Evolutionary conservation across 2,888 invertebrate genomes (phyloP), one percentile per base, ranked within the genome.

Genomic region (Coelogynopora nodosa): DNA sequence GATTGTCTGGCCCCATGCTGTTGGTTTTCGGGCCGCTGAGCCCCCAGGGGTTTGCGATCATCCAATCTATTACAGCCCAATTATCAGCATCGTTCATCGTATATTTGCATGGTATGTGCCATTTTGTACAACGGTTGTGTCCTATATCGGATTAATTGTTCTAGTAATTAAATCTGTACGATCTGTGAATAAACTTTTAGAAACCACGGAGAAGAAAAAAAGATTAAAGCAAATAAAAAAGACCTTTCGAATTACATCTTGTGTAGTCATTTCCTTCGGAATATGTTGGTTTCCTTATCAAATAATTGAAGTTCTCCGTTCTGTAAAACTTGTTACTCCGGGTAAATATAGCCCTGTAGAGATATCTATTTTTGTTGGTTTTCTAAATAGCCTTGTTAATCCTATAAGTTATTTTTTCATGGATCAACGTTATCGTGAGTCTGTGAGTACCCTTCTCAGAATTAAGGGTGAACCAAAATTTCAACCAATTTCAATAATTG

Each of bases 91-190:
- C 23, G 31, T 84, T 26, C 84, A 84, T 26, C 29, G 84, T 2
- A 18, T 67, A 28, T n/a, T 84, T 0, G 84, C 84, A n/a, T 67
- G 31, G 84, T 84, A 84, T 29, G 29, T 84, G 0, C 84, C 84
- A 5, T 31, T 84, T 67, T 49, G 28, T 0, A 26, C 18, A 0
- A 5, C 27, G 18, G 31, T 30, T 23, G 26, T 84, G n/a, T 84
- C 23, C 27, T 84, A 84, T 74, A 74, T 74, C 23, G 10, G 5
- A 23, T 26, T 74, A 2, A 23, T 10, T 74, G 23, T 74, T 74
- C 23, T 23, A n/a, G 74, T 74, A 5, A 13, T 5, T 2, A 74
- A 74, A 74, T 5, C 74, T 5, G 49, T 49, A 49, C 5, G 23
- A 74, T n/a, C 2, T 26, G 23, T 74, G 2, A 23, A 5, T 2